Base-by-base conservation (phyloP, 2,113 vertebrate species). In the Setophaga petechia region DNA sequence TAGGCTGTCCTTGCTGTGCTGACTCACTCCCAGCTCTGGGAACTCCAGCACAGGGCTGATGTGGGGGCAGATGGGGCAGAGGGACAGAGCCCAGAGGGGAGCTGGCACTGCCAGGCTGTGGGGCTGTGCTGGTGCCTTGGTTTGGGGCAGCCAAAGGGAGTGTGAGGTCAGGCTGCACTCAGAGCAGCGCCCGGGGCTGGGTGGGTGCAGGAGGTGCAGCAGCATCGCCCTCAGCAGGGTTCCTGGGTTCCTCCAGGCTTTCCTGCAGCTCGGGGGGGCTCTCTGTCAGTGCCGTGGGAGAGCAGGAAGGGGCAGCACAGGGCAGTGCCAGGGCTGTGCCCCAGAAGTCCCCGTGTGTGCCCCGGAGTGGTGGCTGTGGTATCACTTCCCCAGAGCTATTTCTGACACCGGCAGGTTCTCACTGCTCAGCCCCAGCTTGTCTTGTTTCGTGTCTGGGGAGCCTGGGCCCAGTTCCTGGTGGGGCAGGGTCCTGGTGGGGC, bases 351-450 rank as follows among this genome's bases (percentile, higher is more conserved):
- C 86, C 19, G 0, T 6, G 35, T 9, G 73, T 9, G 37, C 89
- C 58, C 80, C 21, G 8, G 15, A 46, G 81, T 15, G 0, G 2
- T 1, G 5, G 6, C 33, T 57, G 20, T 1, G 30, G 90, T 96
- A 78, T 96, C 90, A 4, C 95, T 96, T 96, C 96, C 92, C 69
- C 78, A 94, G 20, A 91, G 81, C 82, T 94, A 84, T 96, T 96
- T 96, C 57, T 94, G 92, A 15, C 65, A 21, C 65, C 6, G 2
- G 61, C 61, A 57, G 65, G 80, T 47, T 96, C 81, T 93, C 61
- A 2, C 69, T 72, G 25, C 47, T 24, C 77, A 35, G 43, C 81
- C 15, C 22, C 33, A 84, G 5, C 65, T 66, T 5, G 30, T 47
- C 72, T 44, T 18, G 46, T 69, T 66, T 28, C 0, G 2, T 1